These are phyloP conservation scores for Drosophila mercatorum DNA, from an alignment of 2,888 invertebrate species.

Conservation along the genomic window DNA sequence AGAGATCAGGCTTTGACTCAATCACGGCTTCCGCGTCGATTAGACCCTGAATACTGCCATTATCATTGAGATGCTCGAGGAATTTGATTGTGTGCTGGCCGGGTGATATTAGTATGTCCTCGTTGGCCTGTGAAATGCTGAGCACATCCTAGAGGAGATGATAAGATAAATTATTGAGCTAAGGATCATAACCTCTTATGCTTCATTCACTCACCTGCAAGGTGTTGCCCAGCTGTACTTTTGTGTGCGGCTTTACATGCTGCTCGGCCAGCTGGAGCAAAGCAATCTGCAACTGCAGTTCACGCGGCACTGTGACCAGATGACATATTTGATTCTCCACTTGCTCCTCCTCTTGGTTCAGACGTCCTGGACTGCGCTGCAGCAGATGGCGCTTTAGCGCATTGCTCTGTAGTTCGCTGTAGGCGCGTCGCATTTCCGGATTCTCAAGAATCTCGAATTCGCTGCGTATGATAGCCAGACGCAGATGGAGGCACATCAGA, in stretches of 20 bases:
- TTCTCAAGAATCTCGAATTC: constrained; percentile 87
- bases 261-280: constrained; percentile 84
- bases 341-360: constrained; percentile 9
- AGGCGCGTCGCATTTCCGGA: constrained; percentile 86
- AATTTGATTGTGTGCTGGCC: constrained; percentile 85
- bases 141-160: constrained; percentile 79
- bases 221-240: constrained; percentile 84
- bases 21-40: constrained; percentile 26
- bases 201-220: constrained; percentile 66
- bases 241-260: constrained; percentile 79
- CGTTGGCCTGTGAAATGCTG: constrained; percentile 83
- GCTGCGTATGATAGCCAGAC: constrained; percentile 86
- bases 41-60: constrained; percentile 80
- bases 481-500: constrained; percentile 86
- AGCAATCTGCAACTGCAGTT: constrained; percentile 85
- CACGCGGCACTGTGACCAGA: constrained; percentile 85
- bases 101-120: constrained; percentile 85
- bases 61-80: constrained; percentile 86
- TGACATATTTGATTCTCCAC: constrained; percentile 61
- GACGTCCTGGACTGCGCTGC: constrained; percentile 23
- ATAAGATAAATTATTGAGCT: neutral
- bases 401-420: constrained; percentile 79
- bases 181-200: too few species aligned
- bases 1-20: constrained; percentile 5
- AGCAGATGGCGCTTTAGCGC: constrained; percentile 44